Evolutionary conservation across 2,888 invertebrate species (phyloP), one percentile per base, ranked within the genome.

Genomic region (Strigamia transsilvanica): DNA sequence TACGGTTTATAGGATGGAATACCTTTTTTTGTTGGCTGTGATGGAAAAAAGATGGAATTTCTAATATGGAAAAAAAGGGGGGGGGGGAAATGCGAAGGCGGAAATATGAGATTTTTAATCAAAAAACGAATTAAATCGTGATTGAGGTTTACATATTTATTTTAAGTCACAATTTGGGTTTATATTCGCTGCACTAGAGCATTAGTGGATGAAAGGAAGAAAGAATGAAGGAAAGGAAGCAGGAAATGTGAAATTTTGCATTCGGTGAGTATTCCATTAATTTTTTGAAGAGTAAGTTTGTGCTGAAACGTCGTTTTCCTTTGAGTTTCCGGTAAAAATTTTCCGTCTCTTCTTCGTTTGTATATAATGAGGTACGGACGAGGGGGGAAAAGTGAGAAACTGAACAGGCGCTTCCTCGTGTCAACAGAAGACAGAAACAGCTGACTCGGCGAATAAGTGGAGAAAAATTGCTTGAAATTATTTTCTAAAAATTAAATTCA

Each of bases 301-400:
- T 73, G 73, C 73, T 73, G 73, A 73, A 73, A 73, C 32, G 73
- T 32, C 73, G 73, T 73, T 73, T 73, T 73, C 13, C n/a, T 73
- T 32, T n/a, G 12, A 15, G 73, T 73, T 73, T 73, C 73, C 73
- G 73, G 73, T 73, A 73, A 32, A 73, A 73, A 23, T 32, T 73
- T 73, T 66, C 61, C 61, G 61, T 66, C 61, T 6, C 61, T 66
- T 13, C 6, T 66, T 66, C 73, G 73, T 73, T 73, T 73, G 73
- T 73, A 73, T 73, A 27, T 73, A 73, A 73, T 73, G 73, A 73
- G 73, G 73, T 73, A 27, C 32, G 23, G 27, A 27, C 27, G 73
- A 73, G 32, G 32, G 61, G 61, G n/a, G 32, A 73, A 27, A 10
- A 32, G n/a, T 9, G 23, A n/a, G n/a, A n/a, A 73, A n/a, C 32